These are phyloP conservation scores for Montipora foliosa DNA, from an alignment of 64 coral and sea anemone species.

Conservation along the genomic window DNA sequence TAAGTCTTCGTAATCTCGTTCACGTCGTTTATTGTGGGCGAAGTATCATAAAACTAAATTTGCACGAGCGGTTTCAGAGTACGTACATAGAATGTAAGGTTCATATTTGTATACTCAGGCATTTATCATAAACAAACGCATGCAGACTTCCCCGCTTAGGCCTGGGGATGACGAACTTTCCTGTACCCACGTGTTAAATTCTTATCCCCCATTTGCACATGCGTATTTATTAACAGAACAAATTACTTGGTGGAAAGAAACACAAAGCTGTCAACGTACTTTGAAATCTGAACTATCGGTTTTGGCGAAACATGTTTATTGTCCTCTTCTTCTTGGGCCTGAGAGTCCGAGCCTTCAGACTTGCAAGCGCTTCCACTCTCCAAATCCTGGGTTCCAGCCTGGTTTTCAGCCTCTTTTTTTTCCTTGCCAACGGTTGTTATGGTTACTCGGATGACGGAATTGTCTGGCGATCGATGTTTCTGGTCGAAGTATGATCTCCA, in stretches of 20 bases:
- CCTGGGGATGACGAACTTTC: neutral
- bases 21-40: too few species aligned
- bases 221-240: neutral
- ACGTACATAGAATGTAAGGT: too few species aligned
- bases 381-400: neutral
- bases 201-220: neutral
- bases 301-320: neutral
- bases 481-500: neutral
- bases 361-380: neutral
- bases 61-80: too few species aligned
- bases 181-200: neutral
- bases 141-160: neutral
- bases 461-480: too few species aligned
- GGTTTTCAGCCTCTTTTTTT: neutral
- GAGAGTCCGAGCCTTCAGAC: neutral
- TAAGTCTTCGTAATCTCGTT: too few species aligned
- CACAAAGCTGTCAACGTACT: neutral
- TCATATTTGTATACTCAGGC: too few species aligned
- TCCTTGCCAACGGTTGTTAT: neutral
- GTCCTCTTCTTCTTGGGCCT: neutral
- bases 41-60: too few species aligned
- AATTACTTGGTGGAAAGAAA: neutral
- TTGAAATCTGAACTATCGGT: neutral
- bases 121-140: neutral
- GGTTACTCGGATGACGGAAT: constrained; percentile 13